phyloP scores from a whole-genome alignment of 2,113 vertebrate genomes.

The Dipodomys spectabilis region DNA sequence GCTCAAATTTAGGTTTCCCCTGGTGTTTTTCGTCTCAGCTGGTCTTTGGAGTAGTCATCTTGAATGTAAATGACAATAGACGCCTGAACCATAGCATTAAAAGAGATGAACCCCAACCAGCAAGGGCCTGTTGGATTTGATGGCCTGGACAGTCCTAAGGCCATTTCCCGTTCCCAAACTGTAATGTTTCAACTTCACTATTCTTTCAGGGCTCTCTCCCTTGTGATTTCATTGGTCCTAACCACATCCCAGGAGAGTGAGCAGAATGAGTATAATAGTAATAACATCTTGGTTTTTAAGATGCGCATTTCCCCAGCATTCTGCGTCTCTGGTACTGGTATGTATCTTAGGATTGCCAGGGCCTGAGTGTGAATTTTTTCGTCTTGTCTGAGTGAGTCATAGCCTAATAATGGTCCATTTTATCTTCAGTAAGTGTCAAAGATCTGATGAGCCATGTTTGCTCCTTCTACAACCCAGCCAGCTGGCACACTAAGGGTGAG shows the following conservation, averaged over 20 bases:
- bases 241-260: background rate
- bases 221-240: background rate
- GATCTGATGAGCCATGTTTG: background rate
- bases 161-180: background rate
- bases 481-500: background rate
- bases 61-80: background rate
- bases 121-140: conserved; percentile 56
- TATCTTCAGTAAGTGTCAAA: background rate
- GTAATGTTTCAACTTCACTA: background rate
- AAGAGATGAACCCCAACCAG: conserved; percentile 14
- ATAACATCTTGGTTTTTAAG: background rate
- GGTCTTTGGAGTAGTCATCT: conserved; percentile 42
- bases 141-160: background rate
- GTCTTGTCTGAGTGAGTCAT: background rate
- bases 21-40: background rate
- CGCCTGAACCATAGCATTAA: conserved; percentile 12
- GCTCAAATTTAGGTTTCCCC: background rate
- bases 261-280: background rate
- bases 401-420: background rate
- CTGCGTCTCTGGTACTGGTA: background rate
- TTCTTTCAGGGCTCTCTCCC: background rate
- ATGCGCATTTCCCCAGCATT: background rate
- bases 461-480: background rate
- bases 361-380: background rate
- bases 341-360: background rate